Base-by-base conservation (phyloP, 1,140 invertebrate species). In the Anastrepha ludens region DNA sequence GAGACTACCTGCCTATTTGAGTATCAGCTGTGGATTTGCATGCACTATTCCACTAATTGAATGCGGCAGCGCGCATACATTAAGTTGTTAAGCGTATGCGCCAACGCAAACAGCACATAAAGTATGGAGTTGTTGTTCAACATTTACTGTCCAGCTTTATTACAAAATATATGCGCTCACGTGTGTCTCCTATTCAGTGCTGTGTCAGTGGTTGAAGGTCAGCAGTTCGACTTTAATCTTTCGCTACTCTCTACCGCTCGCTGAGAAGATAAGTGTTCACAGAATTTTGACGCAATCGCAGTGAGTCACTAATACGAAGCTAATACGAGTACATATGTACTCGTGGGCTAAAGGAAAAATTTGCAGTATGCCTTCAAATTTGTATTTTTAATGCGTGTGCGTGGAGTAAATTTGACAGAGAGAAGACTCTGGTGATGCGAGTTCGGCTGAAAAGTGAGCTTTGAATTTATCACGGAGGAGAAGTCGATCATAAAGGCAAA, bases 1-100 rank as follows among this genome's bases (percentile, higher is more conserved):
- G 67, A 39, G 41, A 44, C 47, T 81, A n/a, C 47, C 55, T 81
- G 74, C n/a, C 74, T 50, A 5, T n/a, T 11, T 55, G 11, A 55
- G 50, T 55, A 81, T 50, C 47, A 74, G 47, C 50, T 81, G 74
- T 81, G 74, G 44, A 39, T 78, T 39, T 55, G 65, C 87, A 74
- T 58, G 64, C 39, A 87, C 64, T 62, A 65, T 65, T 65, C 29
- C 65, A 55, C 67, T 87, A 74, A 70, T 65, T 81, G 78, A 78
- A 85, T 64, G 85, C 85, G 60, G 87, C 60, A 78, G 58, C 87
- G 87, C 47, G 85, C 44, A 87, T 29, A 50, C 29, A 87, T 87
- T 87, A 87, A 87, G 87, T 85, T 64, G 74, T 87, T 87, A 87
- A 87, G 81, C 44, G 39, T 87, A 87, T 87, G 87, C 87, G 60